Base-by-base conservation (phyloP, 2,888 invertebrate genomes). In the Piscicola geometra region DNA sequence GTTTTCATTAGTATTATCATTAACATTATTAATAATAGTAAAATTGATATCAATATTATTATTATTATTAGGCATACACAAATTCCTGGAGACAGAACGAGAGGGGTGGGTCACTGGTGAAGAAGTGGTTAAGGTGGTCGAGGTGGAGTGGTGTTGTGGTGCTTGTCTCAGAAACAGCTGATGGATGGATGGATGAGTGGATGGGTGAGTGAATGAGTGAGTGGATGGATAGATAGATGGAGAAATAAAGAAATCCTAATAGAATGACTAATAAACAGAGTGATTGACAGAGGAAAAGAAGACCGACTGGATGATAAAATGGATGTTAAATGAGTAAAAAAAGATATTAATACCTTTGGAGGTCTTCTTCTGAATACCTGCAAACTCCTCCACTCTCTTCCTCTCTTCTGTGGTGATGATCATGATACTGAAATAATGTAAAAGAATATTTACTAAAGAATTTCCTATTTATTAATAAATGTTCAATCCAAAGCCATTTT, bases 321-420 rank as follows among this genome's bases (percentile, higher is more conserved):
- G 41, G 41, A 41, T 15, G 41, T 9, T 9, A 41, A 15, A 56
- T 25, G 25, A 21, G 3, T 56, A 56, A 25, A 56, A 56, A 56
- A 56, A 56, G 25, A 56, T 25, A 15, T 56, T 56, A 21, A 56
- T 18, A 56, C 60, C 60, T 21, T 56, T 56, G 60, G 5, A 9
- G n/a, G 21, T 15, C 15, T 56, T 15, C 3, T 21, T 56, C 3
- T 56, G 60, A 18, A 21, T 5, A 5, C 60, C 60, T 5, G 9
- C 60, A 56, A 56, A 56, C 60, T 56, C n/a, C n/a, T 56, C 60
- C 9, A 56, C n/a, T 21, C 60, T 56, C 60, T n/a, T 56, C n/a
- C 15, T 21, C 25, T 56, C 60, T 56, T 56, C 60, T 56, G 3
- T 15, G n/a, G n/a, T n/a, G n/a, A n/a, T n/a, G n/a, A n/a, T n/a